These are phyloP conservation scores for Eudyptes chrysolophus DNA, from an alignment of 2,113 vertebrate genomes.

Conservation along the genomic window DNA sequence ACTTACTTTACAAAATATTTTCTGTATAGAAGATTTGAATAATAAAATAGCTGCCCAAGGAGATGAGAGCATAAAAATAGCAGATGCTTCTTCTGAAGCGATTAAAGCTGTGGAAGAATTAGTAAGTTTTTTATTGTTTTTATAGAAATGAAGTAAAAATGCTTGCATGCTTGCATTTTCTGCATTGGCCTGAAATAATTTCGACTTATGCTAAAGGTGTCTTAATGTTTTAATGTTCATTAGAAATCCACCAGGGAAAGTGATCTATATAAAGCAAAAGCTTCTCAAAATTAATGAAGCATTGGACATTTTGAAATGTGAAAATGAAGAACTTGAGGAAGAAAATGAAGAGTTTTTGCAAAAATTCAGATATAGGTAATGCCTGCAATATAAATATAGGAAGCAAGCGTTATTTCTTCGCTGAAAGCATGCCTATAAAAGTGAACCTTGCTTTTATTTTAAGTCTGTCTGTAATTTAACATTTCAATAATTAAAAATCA, in stretches of 20 bases:
- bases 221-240: background rate
- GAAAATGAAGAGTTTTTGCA: constrained; percentile 8
- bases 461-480: background rate
- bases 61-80: background rate
- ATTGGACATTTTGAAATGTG: background rate
- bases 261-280: background rate
- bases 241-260: background rate
- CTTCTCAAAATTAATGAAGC: background rate
- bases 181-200: background rate
- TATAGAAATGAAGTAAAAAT: background rate
- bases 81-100: background rate
- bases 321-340: background rate
- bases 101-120: background rate
- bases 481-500: background rate
- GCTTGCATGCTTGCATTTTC: background rate
- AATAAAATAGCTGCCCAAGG: background rate
- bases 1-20: background rate
- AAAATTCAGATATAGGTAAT: background rate
- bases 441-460: background rate
- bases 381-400: background rate
- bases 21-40: background rate
- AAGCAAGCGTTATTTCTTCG: background rate
- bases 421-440: background rate
- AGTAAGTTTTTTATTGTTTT: background rate
- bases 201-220: background rate